Conservation (phyloP, 2,113 vertebrate genomes). For the Daboia siamensis region DNA sequence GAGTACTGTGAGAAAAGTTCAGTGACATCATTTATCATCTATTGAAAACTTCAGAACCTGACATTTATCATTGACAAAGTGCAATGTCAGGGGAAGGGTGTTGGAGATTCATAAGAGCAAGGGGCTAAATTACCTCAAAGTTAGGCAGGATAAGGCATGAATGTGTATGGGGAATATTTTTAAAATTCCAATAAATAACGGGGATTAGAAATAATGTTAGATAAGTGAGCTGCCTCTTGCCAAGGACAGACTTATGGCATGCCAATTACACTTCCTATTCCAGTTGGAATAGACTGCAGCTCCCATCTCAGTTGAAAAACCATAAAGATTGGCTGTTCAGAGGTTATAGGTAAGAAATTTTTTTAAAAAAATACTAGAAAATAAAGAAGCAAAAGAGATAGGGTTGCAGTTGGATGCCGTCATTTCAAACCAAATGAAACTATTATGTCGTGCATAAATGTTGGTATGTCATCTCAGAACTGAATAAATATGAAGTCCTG, state of each 20-base stretch:
- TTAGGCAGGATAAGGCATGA: not conserved
- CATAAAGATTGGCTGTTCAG: not conserved
- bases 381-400: not conserved
- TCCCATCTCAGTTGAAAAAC: not conserved
- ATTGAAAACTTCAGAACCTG: constrained; percentile 37
- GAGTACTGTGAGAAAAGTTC: constrained; percentile 37
- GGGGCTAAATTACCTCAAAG: constrained; percentile 4
- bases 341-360: not conserved
- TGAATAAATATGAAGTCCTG: not conserved
- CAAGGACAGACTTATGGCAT: not conserved
- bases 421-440: not conserved
- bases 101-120: constrained; percentile 43
- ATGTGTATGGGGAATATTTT: not conserved
- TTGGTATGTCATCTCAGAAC: not conserved
- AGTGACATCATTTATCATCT: constrained; percentile 31
- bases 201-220: constrained; percentile 3
- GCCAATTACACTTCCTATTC: not conserved
- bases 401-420: not conserved
- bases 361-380: not conserved
- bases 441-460: not conserved
- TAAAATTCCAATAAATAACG: not conserved
- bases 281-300: not conserved
- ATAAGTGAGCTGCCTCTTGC: not conserved
- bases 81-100: constrained; percentile 16
- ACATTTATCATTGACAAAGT: constrained; percentile 43